phyloP scores from a whole-genome alignment of 1,140 invertebrate genomes.

The Aphelenchoides fujianensis region DNA sequence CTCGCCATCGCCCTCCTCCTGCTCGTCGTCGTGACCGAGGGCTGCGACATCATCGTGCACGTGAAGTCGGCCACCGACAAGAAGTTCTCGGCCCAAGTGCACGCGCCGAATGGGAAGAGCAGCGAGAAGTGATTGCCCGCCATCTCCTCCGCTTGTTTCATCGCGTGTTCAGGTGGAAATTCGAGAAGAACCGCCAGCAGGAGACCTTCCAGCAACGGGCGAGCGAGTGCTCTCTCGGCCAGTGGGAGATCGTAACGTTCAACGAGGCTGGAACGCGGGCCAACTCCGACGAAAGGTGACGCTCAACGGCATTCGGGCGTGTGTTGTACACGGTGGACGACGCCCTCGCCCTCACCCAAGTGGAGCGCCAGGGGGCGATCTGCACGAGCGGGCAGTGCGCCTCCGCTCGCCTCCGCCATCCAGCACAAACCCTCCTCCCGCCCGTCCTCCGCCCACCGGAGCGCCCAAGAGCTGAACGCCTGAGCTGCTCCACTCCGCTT shows the following conservation, averaged over 20 bases:
- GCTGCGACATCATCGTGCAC: conserved; percentile 58
- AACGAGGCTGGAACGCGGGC: conserved; percentile 29
- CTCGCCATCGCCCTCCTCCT: conserved; percentile 33
- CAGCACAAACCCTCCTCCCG: neutral
- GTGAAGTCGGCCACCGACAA: conserved; percentile 54
- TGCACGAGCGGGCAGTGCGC: conserved; percentile 58
- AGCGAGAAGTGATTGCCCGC: conserved; percentile 50
- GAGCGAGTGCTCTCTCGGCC: conserved; percentile 44
- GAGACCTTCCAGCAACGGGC: conserved; percentile 60
- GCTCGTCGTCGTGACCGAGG: conserved; percentile 16
- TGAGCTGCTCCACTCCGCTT: no score
- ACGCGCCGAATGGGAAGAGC: conserved; percentile 56
- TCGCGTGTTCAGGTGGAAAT: conserved; percentile 46
- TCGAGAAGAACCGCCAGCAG: conserved; percentile 45
- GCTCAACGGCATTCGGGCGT: conserved; percentile 55
- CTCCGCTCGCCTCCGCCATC: neutral
- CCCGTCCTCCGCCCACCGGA: neutral
- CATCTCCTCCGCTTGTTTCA: neutral
- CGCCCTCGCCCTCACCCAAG: conserved; percentile 49
- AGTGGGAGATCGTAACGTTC: conserved; percentile 32
- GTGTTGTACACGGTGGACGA: conserved; percentile 54
- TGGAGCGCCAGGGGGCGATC: conserved; percentile 56
- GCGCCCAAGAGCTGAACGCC: neutral
- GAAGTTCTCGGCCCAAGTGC: conserved; percentile 54
- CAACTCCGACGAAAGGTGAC: conserved; percentile 40